These are phyloP conservation scores for Mustela nigripes DNA, from an alignment of 2,113 vertebrate species.

Conservation along the genomic window DNA sequence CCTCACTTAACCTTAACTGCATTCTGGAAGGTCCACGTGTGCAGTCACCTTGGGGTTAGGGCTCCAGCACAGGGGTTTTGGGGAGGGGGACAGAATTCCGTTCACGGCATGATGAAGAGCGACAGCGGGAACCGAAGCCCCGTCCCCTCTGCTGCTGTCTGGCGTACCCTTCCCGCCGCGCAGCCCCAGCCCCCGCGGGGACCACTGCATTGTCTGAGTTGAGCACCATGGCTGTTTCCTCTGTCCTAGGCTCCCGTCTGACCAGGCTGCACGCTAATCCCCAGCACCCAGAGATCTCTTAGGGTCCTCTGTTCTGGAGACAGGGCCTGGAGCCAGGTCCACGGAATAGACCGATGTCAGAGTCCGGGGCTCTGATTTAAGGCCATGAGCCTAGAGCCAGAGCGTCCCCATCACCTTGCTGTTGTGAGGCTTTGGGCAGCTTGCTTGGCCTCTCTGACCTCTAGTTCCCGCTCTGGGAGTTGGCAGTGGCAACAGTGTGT, in stretches of 20 bases:
- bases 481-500: accelerated
- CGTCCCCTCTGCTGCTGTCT: accelerated
- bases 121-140: accelerated
- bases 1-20: neutral
- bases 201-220: accelerated
- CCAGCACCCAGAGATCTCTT: neutral
- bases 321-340: neutral
- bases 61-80: neutral
- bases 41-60: accelerated
- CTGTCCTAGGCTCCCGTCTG: neutral
- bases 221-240: neutral
- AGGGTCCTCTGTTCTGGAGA: too few relatives aligned
- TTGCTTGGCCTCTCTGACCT: neutral
- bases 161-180: accelerated
- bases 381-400: too few relatives aligned
- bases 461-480: neutral
- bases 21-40: too few relatives aligned
- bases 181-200: neutral
- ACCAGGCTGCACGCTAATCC: accelerated
- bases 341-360: too few relatives aligned
- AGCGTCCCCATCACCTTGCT: neutral
- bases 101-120: accelerated
- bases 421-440: neutral
- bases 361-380: neutral
- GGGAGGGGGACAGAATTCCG: accelerated